These are phyloP conservation scores for Drosophila kikkawai DNA, from an alignment of 1,140 invertebrate species.

Conservation along the genomic window DNA sequence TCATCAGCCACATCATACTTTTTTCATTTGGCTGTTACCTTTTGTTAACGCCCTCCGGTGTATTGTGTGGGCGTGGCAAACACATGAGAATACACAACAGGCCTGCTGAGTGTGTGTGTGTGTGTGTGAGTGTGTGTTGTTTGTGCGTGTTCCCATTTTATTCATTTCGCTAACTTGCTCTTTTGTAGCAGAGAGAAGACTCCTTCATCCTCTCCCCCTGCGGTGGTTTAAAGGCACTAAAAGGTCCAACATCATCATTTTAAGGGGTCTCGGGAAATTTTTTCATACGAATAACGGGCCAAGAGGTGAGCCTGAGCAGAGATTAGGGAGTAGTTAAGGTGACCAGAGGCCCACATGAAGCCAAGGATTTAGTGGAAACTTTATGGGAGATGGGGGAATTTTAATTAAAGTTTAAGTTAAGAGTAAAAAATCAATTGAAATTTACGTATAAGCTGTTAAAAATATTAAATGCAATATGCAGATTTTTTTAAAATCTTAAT, in stretches of 20 bases:
- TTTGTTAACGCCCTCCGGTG: slow-evolving; percentile 44
- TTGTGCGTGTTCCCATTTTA: slow-evolving; percentile 59
- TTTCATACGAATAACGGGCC: neutral
- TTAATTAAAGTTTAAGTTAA: neutral
- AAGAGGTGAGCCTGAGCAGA: slow-evolving; percentile 9
- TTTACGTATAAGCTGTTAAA: too few relatives aligned
- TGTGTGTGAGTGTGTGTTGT: slow-evolving; percentile 18
- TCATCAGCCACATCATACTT: slow-evolving; percentile 51
- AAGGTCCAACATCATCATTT: slow-evolving; percentile 20
- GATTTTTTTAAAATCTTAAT: neutral
- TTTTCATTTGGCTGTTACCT: slow-evolving; percentile 59
- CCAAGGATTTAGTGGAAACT: neutral
- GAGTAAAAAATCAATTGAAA: neutral
- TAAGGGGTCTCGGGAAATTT: neutral
- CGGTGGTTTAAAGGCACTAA: slow-evolving; percentile 29
- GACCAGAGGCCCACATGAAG: slow-evolving; percentile 1
- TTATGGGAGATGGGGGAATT: neutral
- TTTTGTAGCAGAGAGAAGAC: slow-evolving; percentile 30
- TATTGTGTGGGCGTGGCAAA: slow-evolving; percentile 72
- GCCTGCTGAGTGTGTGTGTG: slow-evolving; percentile 7
- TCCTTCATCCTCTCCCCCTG: slow-evolving; percentile 17
- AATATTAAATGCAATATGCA: too few relatives aligned
- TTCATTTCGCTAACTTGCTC: slow-evolving; percentile 59
- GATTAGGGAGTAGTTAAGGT: slow-evolving; percentile 8
- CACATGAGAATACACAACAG: slow-evolving; percentile 46